Conservation (phyloP, 2,113 vertebrate species). For the Cryptomyrus ogoouensis region DNA sequence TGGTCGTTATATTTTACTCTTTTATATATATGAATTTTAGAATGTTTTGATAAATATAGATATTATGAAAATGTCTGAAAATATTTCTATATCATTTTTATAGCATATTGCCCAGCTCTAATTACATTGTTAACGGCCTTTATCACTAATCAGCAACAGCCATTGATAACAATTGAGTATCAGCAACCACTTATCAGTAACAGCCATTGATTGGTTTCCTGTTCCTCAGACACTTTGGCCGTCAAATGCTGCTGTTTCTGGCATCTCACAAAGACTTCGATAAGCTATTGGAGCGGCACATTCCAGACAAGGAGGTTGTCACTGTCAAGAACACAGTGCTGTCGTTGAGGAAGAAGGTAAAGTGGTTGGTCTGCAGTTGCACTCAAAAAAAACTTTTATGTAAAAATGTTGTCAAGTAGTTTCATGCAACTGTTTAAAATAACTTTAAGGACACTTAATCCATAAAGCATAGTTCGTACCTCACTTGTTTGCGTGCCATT, state of each 20-base stretch:
- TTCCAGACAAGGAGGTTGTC: conserved; percentile 75
- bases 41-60: neutral
- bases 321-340: conserved; percentile 73
- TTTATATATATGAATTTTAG: neutral
- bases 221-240: conserved; percentile 73
- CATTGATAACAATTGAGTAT: neutral
- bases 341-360: conserved; percentile 79
- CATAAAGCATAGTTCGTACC: neutral
- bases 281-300: conserved; percentile 75
- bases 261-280: conserved; percentile 82
- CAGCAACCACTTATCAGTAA: neutral
- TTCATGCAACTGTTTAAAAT: neutral
- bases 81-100: neutral
- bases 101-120: neutral
- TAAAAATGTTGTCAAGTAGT: neutral
- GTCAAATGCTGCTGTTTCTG: conserved; percentile 81
- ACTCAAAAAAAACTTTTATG: neutral
- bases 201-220: neutral
- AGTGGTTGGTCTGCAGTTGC: neutral
- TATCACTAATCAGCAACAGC: neutral
- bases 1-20: neutral
- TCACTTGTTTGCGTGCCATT: neutral
- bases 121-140: neutral
- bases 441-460: neutral
- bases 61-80: neutral